A percentile compares a stretch with the other conserved stretches of the same genome.
These are phyloP conservation scores for Siphlonurus alternatus DNA, from an alignment of 2,888 invertebrate genomes.

Conservation along the genomic window DNA sequence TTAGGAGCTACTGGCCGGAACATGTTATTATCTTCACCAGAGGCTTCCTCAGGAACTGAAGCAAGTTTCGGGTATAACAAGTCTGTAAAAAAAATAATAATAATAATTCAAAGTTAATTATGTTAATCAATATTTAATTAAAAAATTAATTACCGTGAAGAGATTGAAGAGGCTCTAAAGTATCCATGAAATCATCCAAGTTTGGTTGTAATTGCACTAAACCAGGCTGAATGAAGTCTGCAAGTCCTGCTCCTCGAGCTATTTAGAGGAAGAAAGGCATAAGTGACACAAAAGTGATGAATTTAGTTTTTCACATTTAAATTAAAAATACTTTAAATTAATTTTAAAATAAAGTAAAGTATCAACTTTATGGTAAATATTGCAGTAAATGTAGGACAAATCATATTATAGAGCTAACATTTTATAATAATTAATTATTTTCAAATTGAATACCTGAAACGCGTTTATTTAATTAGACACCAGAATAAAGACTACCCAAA, in stretches of 20 bases:
- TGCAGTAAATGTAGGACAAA: background rate
- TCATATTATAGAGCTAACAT: too few species aligned
- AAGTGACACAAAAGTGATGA: background rate
- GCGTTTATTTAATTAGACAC: too few species aligned
- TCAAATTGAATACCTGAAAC: too few species aligned
- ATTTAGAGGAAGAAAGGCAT: background rate
- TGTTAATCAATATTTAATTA: too few species aligned
- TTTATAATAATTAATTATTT: too few species aligned
- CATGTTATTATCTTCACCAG: slow-evolving; percentile 12
- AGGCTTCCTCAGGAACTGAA: slow-evolving; percentile 40
- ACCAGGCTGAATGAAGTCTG: slow-evolving; percentile 97
- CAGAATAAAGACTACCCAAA: too few species aligned
- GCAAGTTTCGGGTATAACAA: slow-evolving; percentile 28
- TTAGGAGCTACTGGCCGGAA: background rate
- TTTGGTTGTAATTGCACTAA: slow-evolving; percentile 93
- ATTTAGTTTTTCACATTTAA: too few species aligned
- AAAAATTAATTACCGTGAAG: slow-evolving; percentile 58
- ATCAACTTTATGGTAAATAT: background rate
- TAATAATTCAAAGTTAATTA: too few species aligned
- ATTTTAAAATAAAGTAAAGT: background rate
- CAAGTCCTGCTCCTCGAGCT: slow-evolving; percentile 44
- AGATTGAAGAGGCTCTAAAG: slow-evolving; percentile 67
- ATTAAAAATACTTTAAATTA: background rate
- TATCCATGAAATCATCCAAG: slow-evolving; percentile 89
- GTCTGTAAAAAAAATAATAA: background rate